phyloP scores from a whole-genome alignment of 2,888 invertebrate species.

The Camponotus fellah region DNA sequence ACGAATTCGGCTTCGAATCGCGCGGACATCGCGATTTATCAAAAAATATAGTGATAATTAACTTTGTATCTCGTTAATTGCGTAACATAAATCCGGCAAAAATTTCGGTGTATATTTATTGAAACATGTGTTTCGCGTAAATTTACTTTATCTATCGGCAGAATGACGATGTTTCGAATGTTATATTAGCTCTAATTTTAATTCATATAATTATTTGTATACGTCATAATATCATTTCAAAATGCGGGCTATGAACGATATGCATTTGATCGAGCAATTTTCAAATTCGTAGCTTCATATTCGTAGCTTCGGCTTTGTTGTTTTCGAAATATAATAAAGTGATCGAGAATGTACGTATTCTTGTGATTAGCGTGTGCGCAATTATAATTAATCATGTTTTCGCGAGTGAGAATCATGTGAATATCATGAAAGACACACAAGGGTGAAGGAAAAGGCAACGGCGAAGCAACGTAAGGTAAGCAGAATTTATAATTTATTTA shows the following conservation, averaged over 20 bases:
- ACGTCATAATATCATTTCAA: neutral
- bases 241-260: neutral
- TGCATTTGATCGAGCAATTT: neutral
- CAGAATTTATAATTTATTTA: constrained; percentile 12
- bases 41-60: neutral
- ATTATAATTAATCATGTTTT: constrained; percentile 11
- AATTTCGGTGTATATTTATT: neutral
- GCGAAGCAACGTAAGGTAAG: constrained; percentile 6
- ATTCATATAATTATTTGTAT: neutral
- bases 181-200: neutral
- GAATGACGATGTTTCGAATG: neutral
- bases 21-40: neutral
- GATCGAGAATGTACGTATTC: neutral
- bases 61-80: no score
- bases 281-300: neutral
- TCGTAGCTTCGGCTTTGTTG: neutral
- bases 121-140: neutral
- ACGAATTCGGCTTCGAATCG: neutral
- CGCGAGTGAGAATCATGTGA: constrained; percentile 8
- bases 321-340: neutral
- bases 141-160: neutral
- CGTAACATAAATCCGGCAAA: neutral
- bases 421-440: neutral
- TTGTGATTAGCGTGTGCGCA: neutral
- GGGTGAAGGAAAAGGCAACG: neutral